These are phyloP conservation scores for Tenrec ecaudatus DNA, from an alignment of 2,113 vertebrate species.

Conservation along the genomic window DNA sequence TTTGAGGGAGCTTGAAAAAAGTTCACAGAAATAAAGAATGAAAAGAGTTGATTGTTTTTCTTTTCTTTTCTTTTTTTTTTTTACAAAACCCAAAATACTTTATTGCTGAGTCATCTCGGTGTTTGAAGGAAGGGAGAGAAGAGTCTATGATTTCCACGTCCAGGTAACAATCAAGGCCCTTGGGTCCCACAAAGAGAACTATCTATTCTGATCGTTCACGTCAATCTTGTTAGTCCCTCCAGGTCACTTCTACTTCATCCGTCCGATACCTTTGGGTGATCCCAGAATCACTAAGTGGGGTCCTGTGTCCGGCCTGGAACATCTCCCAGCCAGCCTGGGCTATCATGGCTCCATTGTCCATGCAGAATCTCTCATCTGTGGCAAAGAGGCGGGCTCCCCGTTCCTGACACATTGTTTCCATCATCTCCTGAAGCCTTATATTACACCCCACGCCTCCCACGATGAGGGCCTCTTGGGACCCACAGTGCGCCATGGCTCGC, in stretches of 20 bases:
- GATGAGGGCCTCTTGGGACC: slow-evolving; percentile 93
- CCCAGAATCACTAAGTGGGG: slow-evolving; percentile 92
- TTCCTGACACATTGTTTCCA: slow-evolving; percentile 93
- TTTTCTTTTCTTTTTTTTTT: no score
- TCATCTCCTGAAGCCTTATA: slow-evolving; percentile 94
- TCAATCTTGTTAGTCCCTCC: slow-evolving; percentile 88
- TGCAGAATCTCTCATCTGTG: slow-evolving; percentile 95
- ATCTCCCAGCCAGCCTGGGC: slow-evolving; percentile 97
- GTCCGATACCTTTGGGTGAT: slow-evolving; percentile 95
- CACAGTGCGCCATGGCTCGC: slow-evolving; percentile 94
- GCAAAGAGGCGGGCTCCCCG: slow-evolving; percentile 92
- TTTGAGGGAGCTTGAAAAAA: neutral
- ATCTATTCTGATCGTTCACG: neutral
- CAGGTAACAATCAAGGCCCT: neutral
- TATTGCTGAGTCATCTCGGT: slow-evolving; percentile 66
- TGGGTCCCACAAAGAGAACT: neutral
- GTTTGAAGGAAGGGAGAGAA: neutral
- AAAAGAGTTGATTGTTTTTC: no score
- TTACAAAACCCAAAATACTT: slow-evolving; percentile 64
- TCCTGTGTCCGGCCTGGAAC: slow-evolving; percentile 91
- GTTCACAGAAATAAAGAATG: no score
- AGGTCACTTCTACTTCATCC: slow-evolving; percentile 95
- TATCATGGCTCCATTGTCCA: slow-evolving; percentile 97
- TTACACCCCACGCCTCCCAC: slow-evolving; percentile 97
- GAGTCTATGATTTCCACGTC: neutral